These are phyloP conservation scores for Oegoconia quadripuncta DNA, from an alignment of 2,888 invertebrate genomes.

Conservation along the genomic window DNA sequence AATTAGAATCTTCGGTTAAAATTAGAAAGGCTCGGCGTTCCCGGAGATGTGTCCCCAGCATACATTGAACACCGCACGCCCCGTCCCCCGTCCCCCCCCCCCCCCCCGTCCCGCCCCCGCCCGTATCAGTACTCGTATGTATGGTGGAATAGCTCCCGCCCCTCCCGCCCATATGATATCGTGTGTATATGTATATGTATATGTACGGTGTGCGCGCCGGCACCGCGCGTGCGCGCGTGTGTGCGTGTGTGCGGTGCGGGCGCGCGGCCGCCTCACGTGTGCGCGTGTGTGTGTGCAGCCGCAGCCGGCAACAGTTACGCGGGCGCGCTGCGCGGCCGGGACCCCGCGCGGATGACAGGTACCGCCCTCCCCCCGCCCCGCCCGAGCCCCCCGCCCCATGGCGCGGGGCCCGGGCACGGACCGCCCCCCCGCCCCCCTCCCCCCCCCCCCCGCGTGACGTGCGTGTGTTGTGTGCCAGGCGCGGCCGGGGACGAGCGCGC, in stretches of 20 bases:
- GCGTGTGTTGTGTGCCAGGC: slow-evolving; percentile 19
- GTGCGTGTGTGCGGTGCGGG: too few species aligned
- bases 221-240: slow-evolving; percentile 9
- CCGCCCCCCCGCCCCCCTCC: slow-evolving; percentile 11
- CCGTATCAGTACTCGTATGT: neutral
- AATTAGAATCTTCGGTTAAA: too few species aligned
- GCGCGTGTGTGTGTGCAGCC: slow-evolving; percentile 33
- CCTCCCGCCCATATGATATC: too few species aligned
- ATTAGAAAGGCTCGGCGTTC: too few species aligned
- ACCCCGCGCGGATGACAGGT: slow-evolving; percentile 92
- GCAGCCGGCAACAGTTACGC: slow-evolving; percentile 85
- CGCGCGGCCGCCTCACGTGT: slow-evolving; percentile 6
- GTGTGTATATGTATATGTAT: neutral
- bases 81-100: neutral
- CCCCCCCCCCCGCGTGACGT: slow-evolving; percentile 6
- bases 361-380: slow-evolving; percentile 54
- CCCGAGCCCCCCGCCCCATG: slow-evolving; percentile 11
- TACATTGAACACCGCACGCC: neutral
- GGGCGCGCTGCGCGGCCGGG: slow-evolving; percentile 92
- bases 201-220: slow-evolving; percentile 15
- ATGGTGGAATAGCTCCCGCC: too few species aligned
- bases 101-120: neutral
- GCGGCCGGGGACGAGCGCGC: neutral
- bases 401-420: slow-evolving; percentile 10
- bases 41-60: neutral